Evolutionary conservation across 2,888 invertebrate genomes (phyloP), one percentile per base, ranked within the genome.

Genomic region (Arenicola marina): DNA sequence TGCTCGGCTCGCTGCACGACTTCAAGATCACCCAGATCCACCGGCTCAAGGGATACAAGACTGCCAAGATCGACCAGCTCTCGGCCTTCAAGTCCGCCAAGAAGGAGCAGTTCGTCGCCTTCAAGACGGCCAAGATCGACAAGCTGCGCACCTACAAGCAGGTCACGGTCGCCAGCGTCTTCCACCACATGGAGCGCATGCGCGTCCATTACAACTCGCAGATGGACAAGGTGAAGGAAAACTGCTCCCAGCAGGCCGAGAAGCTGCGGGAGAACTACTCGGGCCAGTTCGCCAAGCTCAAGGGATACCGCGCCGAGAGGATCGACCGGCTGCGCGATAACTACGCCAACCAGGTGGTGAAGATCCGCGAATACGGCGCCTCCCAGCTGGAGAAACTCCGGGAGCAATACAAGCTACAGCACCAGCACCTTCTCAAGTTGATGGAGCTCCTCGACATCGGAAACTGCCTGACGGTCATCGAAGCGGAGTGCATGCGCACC

Each of bases 321-420:
- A 86, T 96, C 75, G 93, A 93, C 84, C 92, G 93, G 90, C 92
- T 96, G 72, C 88, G 95, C 66, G 95, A 95, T 83, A 95, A 94
- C 84, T 96, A 96, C 85, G 92, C 95, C 80, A 92, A 92, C 87
- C 96, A 96, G 84, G 88, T 95, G 62, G 92, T 94, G 84, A 91
- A 94, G 84, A 93, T 96, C 70, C 87, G 95, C 55, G 95, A 95
- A 84, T 96, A 95, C 85, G 94, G 95, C 85, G 90, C 93, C 26
- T 93, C 93, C 80, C 95, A 96, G 84, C 89, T 95, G 63, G 86
- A 95, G 51, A 88, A 92, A 57, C 85, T 96, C 51, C 89, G 95
- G 33, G 95, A 95, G 83, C 93, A 94, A 11, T 95, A 93, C 87
- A 95, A 95, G 84, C 92, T 94, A 80, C 95, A 96, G 84, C 96